Conservation (phyloP, 2,113 vertebrate genomes). For the Lasiurus cinereus region DNA sequence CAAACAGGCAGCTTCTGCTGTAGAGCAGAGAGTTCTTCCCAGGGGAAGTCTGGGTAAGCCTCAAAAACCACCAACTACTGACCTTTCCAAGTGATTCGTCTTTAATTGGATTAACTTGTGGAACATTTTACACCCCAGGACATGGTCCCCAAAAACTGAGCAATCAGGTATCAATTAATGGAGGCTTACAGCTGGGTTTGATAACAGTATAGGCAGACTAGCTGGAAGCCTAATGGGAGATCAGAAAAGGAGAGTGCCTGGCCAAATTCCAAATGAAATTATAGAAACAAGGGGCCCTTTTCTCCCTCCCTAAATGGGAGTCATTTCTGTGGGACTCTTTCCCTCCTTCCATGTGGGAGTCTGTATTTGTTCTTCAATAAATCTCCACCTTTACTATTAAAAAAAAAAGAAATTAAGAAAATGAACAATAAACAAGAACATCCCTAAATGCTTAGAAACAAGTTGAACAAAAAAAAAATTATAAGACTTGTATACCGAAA, state of each 20-base stretch:
- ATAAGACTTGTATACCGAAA: background rate
- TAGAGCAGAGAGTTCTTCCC: background rate
- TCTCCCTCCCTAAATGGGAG: no score
- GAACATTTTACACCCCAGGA: background rate
- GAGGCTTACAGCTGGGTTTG: background rate
- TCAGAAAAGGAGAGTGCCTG: background rate
- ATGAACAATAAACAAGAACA: background rate
- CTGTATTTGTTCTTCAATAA: no score
- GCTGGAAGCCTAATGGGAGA: background rate
- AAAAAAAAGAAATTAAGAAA: background rate
- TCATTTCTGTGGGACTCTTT: no score
- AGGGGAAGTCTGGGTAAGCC: background rate
- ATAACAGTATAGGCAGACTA: background rate
- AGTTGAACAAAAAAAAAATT: background rate
- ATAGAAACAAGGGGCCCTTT: background rate
- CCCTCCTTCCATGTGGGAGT: no score
- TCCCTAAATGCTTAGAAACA: background rate
- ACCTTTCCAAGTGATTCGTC: background rate
- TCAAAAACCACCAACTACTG: background rate
- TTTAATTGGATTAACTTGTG: background rate
- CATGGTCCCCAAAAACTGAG: background rate
- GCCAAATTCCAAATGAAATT: background rate
- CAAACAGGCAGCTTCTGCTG: background rate
- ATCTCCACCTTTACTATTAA: no score
- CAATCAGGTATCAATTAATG: background rate